Evolutionary conservation across 2,113 vertebrate species (phyloP).

Genomic region (Bujurquina vittata): DNA sequence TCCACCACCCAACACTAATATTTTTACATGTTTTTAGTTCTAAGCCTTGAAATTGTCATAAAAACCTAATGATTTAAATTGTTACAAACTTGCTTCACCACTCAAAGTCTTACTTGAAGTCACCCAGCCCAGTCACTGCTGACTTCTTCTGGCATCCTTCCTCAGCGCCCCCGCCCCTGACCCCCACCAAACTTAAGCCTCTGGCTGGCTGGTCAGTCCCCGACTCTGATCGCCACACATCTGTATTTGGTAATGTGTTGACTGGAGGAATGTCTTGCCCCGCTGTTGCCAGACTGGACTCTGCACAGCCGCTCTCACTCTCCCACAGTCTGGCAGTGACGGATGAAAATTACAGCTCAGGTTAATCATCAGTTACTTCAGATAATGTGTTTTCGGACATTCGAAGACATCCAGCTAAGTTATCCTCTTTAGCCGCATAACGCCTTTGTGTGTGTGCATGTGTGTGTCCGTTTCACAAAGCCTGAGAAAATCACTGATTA

Average conservation of each 20-base stretch:
- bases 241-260: slow-evolving; percentile 70
- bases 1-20: background rate
- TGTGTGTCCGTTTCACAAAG: background rate
- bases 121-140: background rate
- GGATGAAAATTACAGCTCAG: slow-evolving; percentile 12
- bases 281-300: slow-evolving; percentile 33
- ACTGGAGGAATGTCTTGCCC: slow-evolving; percentile 51
- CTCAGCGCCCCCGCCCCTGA: background rate
- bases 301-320: slow-evolving; percentile 40
- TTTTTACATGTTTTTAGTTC: background rate
- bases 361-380: slow-evolving; percentile 4
- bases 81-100: background rate
- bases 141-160: slow-evolving; percentile 19
- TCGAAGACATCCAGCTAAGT: background rate
- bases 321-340: background rate
- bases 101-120: background rate
- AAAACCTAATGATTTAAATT: background rate
- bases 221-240: slow-evolving; percentile 35
- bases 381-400: background rate
- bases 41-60: background rate
- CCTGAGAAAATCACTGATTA: background rate
- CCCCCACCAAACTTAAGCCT: background rate
- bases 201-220: background rate
- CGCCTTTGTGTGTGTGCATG: background rate
- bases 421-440: background rate